phyloP scores from a whole-genome alignment of 2,797 vertebrate species.

The Anas acuta region DNA sequence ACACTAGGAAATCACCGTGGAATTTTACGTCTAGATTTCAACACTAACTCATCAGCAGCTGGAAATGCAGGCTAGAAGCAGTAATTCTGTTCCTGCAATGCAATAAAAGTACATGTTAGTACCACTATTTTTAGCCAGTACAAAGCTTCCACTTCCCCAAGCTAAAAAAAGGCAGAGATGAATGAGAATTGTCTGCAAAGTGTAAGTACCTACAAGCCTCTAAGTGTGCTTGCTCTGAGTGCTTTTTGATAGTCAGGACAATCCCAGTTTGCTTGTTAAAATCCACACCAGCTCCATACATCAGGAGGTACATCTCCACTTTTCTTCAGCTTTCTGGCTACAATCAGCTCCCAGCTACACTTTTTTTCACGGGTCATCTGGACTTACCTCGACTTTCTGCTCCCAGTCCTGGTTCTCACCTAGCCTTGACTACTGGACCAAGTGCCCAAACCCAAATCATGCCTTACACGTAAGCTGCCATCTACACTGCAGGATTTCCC shows the following conservation, averaged over 20 bases:
- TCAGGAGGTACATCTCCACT: background rate
- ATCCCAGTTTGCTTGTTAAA: background rate
- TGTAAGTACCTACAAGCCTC: background rate
- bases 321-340: background rate
- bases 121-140: constrained; percentile 62
- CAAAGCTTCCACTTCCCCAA: constrained; percentile 52
- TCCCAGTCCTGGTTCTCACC: background rate
- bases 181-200: background rate
- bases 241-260: background rate
- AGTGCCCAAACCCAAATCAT: background rate
- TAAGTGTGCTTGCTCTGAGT: background rate
- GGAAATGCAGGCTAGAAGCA: constrained; percentile 17
- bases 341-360: rapidly evolving
- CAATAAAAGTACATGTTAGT: constrained; percentile 36
- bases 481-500: background rate
- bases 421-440: background rate
- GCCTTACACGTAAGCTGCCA: background rate
- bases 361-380: background rate
- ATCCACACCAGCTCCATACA: background rate
- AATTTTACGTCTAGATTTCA: constrained; percentile 2
- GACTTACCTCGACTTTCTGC: background rate
- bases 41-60: background rate
- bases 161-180: background rate
- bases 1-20: background rate
- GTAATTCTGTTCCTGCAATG: background rate